Base-by-base conservation (phyloP, 1,140 invertebrate genomes). In the Stenopsyche tienmushanensis region DNA sequence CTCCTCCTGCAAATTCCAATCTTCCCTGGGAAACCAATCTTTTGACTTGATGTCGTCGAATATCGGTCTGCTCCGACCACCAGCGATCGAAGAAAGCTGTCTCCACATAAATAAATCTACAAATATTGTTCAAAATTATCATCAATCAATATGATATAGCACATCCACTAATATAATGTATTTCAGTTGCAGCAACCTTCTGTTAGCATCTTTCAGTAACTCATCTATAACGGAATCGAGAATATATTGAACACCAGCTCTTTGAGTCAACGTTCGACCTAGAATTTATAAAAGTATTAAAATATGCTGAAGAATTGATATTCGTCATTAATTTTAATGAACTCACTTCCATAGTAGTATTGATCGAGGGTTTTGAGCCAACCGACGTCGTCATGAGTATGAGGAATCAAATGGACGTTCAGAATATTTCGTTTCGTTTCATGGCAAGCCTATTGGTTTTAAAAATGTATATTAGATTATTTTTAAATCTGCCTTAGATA, bases 11-110 rank as follows among this genome's bases (percentile, higher is more conserved):
- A 72, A 95, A 90, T 77, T 93, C 90, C 8, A 95, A 75, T 44
- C 85, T 84, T 17, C 89, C 90, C 58, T 80, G 78, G 15, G 76
- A 72, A 0, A 86, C 82, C 45, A 80, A 50, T 9, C 68, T 10
- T 87, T 91, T 74, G 23, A 64, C 64, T 1, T 62, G 21, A 9
- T 52, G 15, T n/a, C 50, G 26, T 8, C 29, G 15, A 21, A 66
- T 50, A 1, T 47, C 50, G 13, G 41, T 49, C 72, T 94, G 91
- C 41, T 89, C 81, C 26, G 83, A 78, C 90, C 92, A 95, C 94
- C 95, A 97, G 72, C 90, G 85, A 83, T 88, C 91, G 67, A 97
- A 91, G 77, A 90, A 97, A 1, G 91, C 90, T 0, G 90, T 86
- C 68, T 89, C 87, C 1, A 87, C 86, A 63, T 86, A 86, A 41